Conservation (phyloP, 2,888 invertebrate genomes). For the Netelia melanura region DNA sequence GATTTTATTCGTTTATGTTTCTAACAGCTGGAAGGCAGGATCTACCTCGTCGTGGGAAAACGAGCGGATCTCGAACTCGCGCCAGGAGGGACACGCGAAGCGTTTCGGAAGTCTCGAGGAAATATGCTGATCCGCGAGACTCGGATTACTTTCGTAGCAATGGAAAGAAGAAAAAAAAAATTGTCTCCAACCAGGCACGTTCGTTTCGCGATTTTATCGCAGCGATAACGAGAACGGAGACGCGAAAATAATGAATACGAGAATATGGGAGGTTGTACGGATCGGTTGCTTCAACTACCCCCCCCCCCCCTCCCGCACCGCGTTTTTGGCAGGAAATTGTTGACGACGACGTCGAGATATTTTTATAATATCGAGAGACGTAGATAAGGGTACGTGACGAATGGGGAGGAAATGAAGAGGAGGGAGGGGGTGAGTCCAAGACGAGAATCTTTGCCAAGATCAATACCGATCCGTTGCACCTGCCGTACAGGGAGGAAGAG, state of each 20-base stretch:
- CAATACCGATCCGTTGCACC: conserved; percentile 56
- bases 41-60: not conserved
- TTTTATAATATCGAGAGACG: no score
- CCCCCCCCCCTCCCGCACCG: no score
- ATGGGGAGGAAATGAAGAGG: not conserved
- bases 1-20: not conserved
- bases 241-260: not conserved
- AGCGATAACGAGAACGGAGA: not conserved
- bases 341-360: no score
- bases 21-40: not conserved
- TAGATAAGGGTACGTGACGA: not conserved
- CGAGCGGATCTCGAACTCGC: not conserved
- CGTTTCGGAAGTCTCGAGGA: conserved; percentile 38
- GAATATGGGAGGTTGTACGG: no score
- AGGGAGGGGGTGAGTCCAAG: not conserved
- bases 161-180: conserved; percentile 18
- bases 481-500: conserved; percentile 27
- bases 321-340: no score
- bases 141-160: conserved; percentile 52
- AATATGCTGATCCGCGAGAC: conserved; percentile 30
- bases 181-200: not conserved
- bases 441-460: conserved; percentile 56
- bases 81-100: conserved; percentile 25
- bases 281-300: no score
- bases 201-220: not conserved